phyloP scores from a whole-genome alignment of 2,113 vertebrate species.

The Sapajus apella region DNA sequence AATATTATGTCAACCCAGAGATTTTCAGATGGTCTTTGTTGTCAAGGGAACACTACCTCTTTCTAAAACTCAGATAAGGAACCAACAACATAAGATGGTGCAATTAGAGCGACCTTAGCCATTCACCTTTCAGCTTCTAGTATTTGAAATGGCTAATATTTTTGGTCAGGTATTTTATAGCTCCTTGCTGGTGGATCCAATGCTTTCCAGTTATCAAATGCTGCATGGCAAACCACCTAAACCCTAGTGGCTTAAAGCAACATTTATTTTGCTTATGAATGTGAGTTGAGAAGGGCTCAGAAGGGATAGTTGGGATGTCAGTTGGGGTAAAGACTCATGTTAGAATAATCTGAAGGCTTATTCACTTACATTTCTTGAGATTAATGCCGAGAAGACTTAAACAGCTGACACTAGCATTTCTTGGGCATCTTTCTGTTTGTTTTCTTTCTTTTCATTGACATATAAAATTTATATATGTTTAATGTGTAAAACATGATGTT shows the following conservation, averaged over 20 bases:
- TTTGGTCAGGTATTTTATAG: constrained; percentile 1
- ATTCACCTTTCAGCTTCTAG: constrained; percentile 4
- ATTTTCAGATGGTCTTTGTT: constrained; percentile 18
- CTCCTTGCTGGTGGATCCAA: not conserved
- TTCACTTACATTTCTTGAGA: not conserved
- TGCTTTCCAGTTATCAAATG: not conserved
- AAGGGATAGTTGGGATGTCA: not conserved
- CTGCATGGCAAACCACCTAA: not conserved
- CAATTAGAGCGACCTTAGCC: constrained; percentile 31
- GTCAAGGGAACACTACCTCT: not conserved
- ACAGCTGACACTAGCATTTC: not conserved
- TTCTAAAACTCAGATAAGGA: constrained; percentile 7
- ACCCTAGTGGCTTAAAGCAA: not conserved
- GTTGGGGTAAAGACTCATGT: not conserved
- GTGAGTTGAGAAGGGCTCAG: not conserved
- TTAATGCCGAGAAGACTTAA: not conserved
- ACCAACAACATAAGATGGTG: not conserved
- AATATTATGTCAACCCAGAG: not conserved
- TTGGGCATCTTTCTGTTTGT: not conserved
- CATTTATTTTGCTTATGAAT: not conserved
- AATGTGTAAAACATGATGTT: not conserved
- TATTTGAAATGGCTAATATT: not conserved
- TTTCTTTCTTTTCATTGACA: not conserved
- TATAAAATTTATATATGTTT: not conserved
- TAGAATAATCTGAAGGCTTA: not conserved